phyloP scores from a whole-genome alignment of 1,140 invertebrate species.

The Drosophila seguyi region DNA sequence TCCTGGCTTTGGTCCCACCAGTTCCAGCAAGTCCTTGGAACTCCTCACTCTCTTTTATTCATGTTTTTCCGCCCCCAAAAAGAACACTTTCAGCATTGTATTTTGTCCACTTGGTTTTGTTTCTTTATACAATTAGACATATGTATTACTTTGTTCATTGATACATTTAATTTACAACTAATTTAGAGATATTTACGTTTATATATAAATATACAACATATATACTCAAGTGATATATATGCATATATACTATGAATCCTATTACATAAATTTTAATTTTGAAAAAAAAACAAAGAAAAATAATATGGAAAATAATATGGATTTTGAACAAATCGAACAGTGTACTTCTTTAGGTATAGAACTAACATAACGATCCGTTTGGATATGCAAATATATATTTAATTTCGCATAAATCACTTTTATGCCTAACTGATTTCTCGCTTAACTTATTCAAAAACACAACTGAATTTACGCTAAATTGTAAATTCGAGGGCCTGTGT shows the following conservation, averaged over 20 bases:
- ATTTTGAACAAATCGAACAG: slow-evolving; percentile 9
- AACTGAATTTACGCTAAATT: slow-evolving; percentile 13
- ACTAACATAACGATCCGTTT: slow-evolving; percentile 30
- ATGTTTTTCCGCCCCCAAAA: neutral
- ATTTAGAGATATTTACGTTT: slow-evolving; percentile 13
- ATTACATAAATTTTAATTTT: neutral
- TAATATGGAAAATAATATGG: no score
- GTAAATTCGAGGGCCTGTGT: slow-evolving; percentile 3
- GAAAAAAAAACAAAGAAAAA: slow-evolving; percentile 5
- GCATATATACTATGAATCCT: neutral
- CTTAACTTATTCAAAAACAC: neutral
- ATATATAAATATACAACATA: slow-evolving; percentile 11
- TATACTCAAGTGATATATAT: slow-evolving; percentile 2
- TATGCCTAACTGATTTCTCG: neutral
- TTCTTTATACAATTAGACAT: slow-evolving; percentile 39
- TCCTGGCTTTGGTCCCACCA: neutral
- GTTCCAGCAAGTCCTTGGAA: neutral
- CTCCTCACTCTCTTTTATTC: neutral
- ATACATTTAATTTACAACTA: slow-evolving; percentile 46
- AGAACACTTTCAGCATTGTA: neutral
- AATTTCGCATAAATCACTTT: neutral
- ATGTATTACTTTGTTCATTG: slow-evolving; percentile 18
- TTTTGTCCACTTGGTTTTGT: slow-evolving; percentile 8
- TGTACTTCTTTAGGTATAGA: slow-evolving; percentile 4
- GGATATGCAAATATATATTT: neutral